These are phyloP conservation scores for Potamarius usumacintae DNA, from an alignment of 2,113 vertebrate species.

Conservation along the genomic window DNA sequence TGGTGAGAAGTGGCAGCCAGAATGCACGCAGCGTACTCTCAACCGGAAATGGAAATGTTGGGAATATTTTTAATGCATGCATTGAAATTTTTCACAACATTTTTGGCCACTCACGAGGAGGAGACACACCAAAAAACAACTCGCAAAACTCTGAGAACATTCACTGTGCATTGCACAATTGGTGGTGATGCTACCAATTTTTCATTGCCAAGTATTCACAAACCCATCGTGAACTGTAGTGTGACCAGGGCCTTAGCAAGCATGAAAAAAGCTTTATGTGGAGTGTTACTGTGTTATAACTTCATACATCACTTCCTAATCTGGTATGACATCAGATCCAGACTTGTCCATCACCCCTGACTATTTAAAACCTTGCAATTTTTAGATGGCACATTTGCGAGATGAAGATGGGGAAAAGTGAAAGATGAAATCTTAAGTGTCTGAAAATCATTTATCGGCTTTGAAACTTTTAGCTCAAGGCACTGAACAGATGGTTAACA, in stretches of 20 bases:
- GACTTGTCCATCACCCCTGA: background rate
- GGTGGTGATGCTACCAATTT: too few species aligned
- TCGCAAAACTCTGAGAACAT: too few species aligned
- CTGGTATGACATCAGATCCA: background rate
- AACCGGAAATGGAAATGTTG: too few species aligned
- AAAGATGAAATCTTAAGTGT: background rate
- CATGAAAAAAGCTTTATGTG: background rate
- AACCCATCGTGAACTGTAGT: too few species aligned
- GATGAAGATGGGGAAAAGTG: background rate
- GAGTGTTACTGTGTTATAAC: background rate
- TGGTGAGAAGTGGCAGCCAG: too few species aligned
- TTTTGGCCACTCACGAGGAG: too few species aligned
- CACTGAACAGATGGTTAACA: slow-evolving; percentile 4
- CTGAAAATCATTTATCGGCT: background rate
- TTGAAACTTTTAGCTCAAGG: background rate
- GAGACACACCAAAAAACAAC: background rate
- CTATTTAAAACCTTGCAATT: background rate
- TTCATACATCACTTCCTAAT: background rate
- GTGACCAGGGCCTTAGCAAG: too few species aligned
- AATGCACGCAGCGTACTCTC: too few species aligned
- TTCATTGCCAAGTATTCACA: too few species aligned
- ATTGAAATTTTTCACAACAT: too few species aligned
- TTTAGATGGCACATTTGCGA: background rate
- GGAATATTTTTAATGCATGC: too few species aligned
- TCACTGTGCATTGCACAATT: too few species aligned